Conservation (phyloP, 1,140 invertebrate species). For the Hesperophylax magnus region DNA sequence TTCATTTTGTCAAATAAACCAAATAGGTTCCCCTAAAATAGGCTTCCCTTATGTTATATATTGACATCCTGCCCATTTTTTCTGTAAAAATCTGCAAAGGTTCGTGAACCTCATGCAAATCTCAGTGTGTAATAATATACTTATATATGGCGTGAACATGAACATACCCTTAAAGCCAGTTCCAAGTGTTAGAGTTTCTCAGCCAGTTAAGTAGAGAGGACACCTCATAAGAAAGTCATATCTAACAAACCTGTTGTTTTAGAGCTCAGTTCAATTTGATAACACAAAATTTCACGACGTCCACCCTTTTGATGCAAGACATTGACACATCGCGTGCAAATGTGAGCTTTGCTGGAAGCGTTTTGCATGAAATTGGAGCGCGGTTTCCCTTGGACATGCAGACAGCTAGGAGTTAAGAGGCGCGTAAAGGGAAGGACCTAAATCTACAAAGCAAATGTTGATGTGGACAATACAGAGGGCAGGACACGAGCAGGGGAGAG, state of each 20-base stretch:
- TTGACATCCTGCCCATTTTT: background rate
- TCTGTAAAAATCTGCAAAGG: background rate
- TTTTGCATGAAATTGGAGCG: background rate
- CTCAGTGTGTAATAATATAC: background rate
- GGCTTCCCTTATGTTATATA: background rate
- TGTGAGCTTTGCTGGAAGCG: background rate
- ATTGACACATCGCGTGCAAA: too few relatives aligned
- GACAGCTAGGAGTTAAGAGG: background rate
- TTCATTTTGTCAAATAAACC: background rate
- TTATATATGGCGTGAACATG: background rate
- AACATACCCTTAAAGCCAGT: background rate
- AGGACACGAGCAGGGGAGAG: background rate
- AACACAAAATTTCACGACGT: too few relatives aligned
- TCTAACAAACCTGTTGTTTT: too few relatives aligned
- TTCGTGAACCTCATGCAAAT: slow-evolving; percentile 1
- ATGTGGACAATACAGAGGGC: background rate
- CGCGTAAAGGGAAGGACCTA: background rate
- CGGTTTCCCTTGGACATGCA: background rate
- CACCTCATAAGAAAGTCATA: too few relatives aligned
- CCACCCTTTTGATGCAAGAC: too few relatives aligned
- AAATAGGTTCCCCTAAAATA: background rate
- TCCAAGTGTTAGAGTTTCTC: background rate
- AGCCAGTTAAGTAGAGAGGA: background rate
- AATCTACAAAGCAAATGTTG: slow-evolving; percentile 18
- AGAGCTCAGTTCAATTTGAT: too few relatives aligned